Evolutionary conservation across 2,113 vertebrate species (phyloP).

Genomic region (Ia io): DNA sequence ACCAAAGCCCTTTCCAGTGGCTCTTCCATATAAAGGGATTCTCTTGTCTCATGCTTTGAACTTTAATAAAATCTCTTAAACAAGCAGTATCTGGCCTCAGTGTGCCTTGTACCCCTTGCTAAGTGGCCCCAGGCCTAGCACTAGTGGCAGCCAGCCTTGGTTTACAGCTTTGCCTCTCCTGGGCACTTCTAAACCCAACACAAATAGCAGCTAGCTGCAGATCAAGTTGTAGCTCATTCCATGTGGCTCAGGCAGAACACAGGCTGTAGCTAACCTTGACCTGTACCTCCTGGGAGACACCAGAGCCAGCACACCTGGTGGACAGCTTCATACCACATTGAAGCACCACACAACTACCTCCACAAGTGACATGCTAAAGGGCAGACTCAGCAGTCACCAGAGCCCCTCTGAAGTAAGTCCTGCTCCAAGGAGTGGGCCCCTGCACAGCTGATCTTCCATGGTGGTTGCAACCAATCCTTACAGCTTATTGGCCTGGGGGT

Average conservation of each 20-base stretch:
- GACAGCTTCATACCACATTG: not conserved
- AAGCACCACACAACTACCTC: not conserved
- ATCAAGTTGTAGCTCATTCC: not conserved
- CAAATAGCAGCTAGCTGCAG: not conserved
- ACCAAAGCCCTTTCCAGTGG: not conserved
- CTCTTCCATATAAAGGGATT: not conserved
- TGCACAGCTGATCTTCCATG: not conserved
- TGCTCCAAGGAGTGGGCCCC: not conserved
- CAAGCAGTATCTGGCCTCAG: not conserved
- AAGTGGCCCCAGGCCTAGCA: not conserved
- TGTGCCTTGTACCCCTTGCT: not conserved
- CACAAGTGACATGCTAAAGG: not conserved
- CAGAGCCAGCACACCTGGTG: not conserved
- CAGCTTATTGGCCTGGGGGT: not conserved
- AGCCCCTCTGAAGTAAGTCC: not conserved
- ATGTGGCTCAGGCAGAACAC: not conserved
- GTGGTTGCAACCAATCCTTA: not conserved
- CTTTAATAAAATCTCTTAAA: not conserved
- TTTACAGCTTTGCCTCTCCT: not conserved
- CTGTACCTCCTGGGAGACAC: not conserved
- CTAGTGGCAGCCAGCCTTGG: not conserved
- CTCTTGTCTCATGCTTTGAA: not conserved
- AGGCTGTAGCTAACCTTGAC: not conserved
- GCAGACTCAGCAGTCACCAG: not conserved
- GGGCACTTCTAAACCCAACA: not conserved